Conservation (phyloP, 2,113 vertebrate species). For the Peucedramus taeniatus region DNA sequence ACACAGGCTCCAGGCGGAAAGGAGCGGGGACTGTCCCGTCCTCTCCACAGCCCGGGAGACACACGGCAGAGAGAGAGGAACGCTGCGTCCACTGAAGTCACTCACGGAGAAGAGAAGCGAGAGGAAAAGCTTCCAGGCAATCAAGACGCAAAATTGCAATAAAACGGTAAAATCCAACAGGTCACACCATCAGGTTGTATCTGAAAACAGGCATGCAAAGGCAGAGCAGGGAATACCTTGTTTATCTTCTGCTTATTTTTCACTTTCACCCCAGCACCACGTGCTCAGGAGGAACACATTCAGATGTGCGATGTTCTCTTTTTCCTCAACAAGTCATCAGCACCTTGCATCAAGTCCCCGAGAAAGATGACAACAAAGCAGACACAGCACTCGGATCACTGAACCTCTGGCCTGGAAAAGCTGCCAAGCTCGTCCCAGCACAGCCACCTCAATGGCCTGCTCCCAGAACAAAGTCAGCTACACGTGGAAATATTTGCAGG, state of each 20-base stretch:
- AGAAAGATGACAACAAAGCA: neutral
- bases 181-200: neutral
- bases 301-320: fast-evolving
- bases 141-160: neutral
- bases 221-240: neutral
- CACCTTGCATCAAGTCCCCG: fast-evolving
- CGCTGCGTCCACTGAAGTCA: neutral
- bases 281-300: fast-evolving
- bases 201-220: neutral
- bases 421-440: fast-evolving
- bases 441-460: neutral
- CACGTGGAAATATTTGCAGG: neutral
- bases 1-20: neutral
- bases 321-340: neutral
- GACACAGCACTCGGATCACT: fast-evolving
- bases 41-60: fast-evolving
- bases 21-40: neutral
- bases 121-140: neutral
- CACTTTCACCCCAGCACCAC: neutral
- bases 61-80: neutral
- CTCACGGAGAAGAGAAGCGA: neutral
- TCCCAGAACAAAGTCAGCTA: neutral
- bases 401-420: fast-evolving
- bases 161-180: neutral
- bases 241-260: neutral